A percentile compares a stretch with the other conserved stretches of the same genome.
Conservation (phyloP, 2,113 vertebrate species). For the Tympanuchus pallidicinctus region DNA sequence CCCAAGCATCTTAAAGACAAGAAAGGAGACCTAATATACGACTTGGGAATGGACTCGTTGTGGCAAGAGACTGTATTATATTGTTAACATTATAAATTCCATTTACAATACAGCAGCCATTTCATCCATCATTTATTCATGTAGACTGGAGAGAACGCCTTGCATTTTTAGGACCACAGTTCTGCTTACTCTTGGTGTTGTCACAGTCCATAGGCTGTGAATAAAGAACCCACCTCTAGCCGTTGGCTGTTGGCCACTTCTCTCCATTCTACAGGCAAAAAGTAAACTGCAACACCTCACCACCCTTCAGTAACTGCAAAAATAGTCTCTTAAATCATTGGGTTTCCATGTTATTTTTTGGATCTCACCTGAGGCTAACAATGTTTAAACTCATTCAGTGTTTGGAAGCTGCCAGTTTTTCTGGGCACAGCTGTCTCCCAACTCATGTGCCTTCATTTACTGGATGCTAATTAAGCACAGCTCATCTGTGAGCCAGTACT, state of each 20-base stretch:
- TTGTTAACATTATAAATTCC: constrained; percentile 37
- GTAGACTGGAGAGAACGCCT: background rate
- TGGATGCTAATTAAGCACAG: background rate
- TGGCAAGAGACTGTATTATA: background rate
- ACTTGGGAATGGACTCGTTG: background rate
- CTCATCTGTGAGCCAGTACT: background rate
- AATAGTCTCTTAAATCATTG: too few relatives aligned
- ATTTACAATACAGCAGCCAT: constrained; percentile 29
- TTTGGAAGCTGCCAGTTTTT: too few relatives aligned
- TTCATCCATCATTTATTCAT: constrained; percentile 68
- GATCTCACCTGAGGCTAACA: too few relatives aligned
- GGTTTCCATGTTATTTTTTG: background rate
- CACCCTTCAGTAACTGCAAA: background rate
- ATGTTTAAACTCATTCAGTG: accelerated
- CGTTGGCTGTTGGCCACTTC: background rate
- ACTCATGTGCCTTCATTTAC: background rate
- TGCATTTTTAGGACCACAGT: background rate
- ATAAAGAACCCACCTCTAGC: background rate
- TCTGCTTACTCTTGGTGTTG: background rate
- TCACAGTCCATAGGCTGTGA: background rate
- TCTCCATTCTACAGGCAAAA: accelerated
- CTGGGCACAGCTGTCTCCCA: background rate
- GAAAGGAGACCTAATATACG: constrained; percentile 15
- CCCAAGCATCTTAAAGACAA: constrained; percentile 53
- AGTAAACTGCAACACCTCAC: background rate